phyloP scores from a whole-genome alignment of 1,140 invertebrate genomes.

The Chelonus insularis region DNA sequence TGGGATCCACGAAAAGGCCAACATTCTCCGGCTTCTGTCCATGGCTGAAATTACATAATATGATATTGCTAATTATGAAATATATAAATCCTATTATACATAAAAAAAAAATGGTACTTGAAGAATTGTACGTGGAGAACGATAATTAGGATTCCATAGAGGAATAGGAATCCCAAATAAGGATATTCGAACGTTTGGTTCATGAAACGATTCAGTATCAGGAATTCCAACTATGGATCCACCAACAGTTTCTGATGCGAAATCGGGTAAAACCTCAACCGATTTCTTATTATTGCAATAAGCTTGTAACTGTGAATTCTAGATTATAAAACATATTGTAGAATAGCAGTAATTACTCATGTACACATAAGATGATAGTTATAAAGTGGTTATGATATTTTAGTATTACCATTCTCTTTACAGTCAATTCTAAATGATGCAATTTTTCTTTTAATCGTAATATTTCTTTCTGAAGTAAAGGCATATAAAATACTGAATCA shows the following conservation, averaged over 20 bases:
- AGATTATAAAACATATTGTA: conserved; percentile 2
- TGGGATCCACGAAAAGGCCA: conserved; percentile 92
- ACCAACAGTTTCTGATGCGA: conserved; percentile 46
- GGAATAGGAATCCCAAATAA: conserved; percentile 45
- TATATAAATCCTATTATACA: no score
- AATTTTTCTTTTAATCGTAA: conserved; percentile 31
- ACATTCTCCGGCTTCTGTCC: conserved; percentile 78
- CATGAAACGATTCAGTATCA: conserved; percentile 40
- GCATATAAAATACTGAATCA: conserved; percentile 8
- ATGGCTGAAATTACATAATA: conserved; percentile 33
- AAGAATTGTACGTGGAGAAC: conserved; percentile 45
- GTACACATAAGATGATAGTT: not conserved
- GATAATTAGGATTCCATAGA: conserved; percentile 40
- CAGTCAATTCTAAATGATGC: conserved; percentile 32
- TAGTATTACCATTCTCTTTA: conserved; percentile 37
- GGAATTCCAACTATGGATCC: conserved; percentile 43
- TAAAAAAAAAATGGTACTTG: conserved; percentile 31
- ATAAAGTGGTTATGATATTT: no score
- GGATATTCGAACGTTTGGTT: conserved; percentile 28
- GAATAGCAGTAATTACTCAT: not conserved
- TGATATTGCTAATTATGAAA: no score
- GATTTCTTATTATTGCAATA: conserved; percentile 10
- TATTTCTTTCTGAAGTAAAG: conserved; percentile 31
- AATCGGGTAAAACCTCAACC: conserved; percentile 42
- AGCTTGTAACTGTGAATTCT: conserved; percentile 30